phyloP scores from a whole-genome alignment of 1,140 invertebrate species.

The Leptinotarsa defecta region DNA sequence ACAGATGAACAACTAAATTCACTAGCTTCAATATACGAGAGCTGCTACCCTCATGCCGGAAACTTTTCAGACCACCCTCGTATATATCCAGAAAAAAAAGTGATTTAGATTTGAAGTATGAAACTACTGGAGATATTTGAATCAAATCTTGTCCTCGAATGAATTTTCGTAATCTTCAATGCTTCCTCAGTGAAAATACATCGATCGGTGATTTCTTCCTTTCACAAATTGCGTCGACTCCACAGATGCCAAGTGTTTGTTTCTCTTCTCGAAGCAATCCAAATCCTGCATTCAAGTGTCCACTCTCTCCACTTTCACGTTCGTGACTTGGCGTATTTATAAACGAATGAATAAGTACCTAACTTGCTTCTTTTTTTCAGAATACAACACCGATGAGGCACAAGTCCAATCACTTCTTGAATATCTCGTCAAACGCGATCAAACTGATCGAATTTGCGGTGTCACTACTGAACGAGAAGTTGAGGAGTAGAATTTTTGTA shows the following conservation, averaged over 20 bases:
- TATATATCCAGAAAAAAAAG: no score
- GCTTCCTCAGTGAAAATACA: no score
- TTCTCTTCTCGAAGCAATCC: background rate
- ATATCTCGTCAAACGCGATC: constrained; percentile 75
- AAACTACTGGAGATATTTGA: no score
- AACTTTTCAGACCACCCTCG: no score
- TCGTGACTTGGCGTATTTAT: background rate
- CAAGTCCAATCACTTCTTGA: constrained; percentile 83
- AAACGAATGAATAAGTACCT: background rate
- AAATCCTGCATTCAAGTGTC: background rate
- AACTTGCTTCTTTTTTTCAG: constrained; percentile 59
- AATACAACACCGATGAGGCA: constrained; percentile 87
- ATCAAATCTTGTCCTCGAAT: no score
- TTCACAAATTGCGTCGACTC: background rate
- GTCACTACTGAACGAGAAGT: constrained; percentile 78
- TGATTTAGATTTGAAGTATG: no score
- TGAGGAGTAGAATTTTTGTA: constrained; percentile 76
- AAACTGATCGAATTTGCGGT: constrained; percentile 80
- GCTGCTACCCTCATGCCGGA: no score
- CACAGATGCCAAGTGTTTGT: background rate
- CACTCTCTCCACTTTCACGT: background rate
- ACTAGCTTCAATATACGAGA: no score
- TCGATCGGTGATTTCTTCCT: no score
- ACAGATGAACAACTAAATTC: no score
- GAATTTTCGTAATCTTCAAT: no score